Evolutionary conservation across 2,797 vertebrate genomes (phyloP), one percentile per base, ranked within the genome.

Genomic region (Geotria australis): DNA sequence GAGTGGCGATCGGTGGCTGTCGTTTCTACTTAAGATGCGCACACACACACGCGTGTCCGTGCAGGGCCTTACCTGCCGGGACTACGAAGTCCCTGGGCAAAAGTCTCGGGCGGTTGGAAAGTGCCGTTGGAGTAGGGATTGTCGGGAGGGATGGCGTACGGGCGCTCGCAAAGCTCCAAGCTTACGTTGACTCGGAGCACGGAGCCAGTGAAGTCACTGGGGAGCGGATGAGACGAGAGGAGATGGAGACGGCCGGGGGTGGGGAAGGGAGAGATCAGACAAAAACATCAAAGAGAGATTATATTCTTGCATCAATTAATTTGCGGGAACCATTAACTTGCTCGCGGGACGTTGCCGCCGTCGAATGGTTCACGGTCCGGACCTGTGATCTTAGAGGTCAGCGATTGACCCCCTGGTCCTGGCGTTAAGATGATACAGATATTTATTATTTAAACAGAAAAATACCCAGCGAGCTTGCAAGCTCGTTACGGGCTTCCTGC

Each of bases 61-160:
- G 5, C 38, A 38, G 24, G 51, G 8, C 3, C 85, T 73, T 66
- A 93, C 91, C 89, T 85, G 74, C 91, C 91, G 75, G 91, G 91
- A 64, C 86, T 83, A 61, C 86, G 89, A 59, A 98, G 78, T 61
- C 91, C 91, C 9, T 98, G 88, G 47, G 86, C 85, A 69, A 88
- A 95, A 47, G 96, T 88, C 73, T 98, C 91, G 2, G 89, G 91
- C 7, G 91, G 91, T 63, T 98, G 91, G 70, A 91, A 95, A 67
- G 89, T 98, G 71, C 91, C 95, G 59, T 98, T 98, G 68, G 95
- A 95, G 66, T 98, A 93, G 1, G 91, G 91, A 65, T 98, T 98
- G 70, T 79, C 80, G 63, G 68, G 68, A 1, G 91, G 91, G 64
- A 98, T 85, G 63, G 79, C 76, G 48, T 94, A 98, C 6, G 80